A percentile compares a stretch with the other conserved stretches of the same genome.
Evolutionary conservation across 2,888 invertebrate genomes (phyloP).

Genomic region (Pilophorus perplexus): DNA sequence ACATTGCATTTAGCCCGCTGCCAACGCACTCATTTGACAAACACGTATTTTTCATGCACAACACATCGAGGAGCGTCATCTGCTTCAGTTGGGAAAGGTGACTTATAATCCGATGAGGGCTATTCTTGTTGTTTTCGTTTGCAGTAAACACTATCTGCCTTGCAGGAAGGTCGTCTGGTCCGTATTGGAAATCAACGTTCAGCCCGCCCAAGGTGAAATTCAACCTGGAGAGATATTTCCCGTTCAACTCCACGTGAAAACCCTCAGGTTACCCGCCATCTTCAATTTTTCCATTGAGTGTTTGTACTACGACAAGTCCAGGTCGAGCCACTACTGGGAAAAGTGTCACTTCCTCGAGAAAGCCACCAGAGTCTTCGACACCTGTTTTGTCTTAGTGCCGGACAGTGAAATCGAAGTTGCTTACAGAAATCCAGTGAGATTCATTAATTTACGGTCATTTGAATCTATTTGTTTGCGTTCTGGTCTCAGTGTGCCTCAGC

Average conservation of each 20-base stretch:
- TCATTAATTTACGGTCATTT: not conserved
- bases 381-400: slow-evolving; percentile 5
- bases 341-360: not conserved
- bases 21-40: slow-evolving; percentile 28
- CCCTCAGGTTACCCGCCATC: not conserved
- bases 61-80: slow-evolving; percentile 10
- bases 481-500: no score
- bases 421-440: slow-evolving; percentile 14
- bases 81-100: slow-evolving; percentile 23
- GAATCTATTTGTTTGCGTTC: not conserved
- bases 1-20: not conserved
- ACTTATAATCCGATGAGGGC: not conserved
- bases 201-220: slow-evolving; percentile 14
- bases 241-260: slow-evolving; percentile 15
- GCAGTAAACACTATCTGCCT: not conserved
- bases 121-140: no score
- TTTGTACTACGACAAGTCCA: not conserved
- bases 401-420: slow-evolving; percentile 30
- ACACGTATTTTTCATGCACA: slow-evolving; percentile 24
- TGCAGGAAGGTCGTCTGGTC: slow-evolving; percentile 17
- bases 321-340: not conserved
- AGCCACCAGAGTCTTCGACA: slow-evolving; percentile 1
- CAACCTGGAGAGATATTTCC: slow-evolving; percentile 23
- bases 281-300: slow-evolving; percentile 18
- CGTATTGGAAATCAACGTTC: not conserved